Percentiles rank a stretch among this genome's conserved stretches.
phyloP scores from a whole-genome alignment of 2,113 vertebrate species.

The Nesoenas mayeri region DNA sequence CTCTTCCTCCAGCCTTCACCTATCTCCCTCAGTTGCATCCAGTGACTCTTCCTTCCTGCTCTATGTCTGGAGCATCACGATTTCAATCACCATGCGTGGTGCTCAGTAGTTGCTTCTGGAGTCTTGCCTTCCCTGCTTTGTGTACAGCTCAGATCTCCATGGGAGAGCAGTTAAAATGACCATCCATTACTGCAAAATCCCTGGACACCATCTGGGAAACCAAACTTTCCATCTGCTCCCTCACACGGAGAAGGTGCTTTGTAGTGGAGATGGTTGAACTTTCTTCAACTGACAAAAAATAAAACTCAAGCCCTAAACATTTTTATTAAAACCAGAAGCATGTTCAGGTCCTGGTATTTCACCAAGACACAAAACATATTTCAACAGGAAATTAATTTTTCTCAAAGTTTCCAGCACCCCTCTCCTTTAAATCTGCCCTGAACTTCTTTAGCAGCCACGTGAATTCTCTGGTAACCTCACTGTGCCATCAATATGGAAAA shows the following conservation, averaged over 20 bases:
- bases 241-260: neutral
- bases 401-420: slow-evolving; percentile 17
- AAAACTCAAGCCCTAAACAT: slow-evolving; percentile 26
- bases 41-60: neutral
- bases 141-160: neutral
- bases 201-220: slow-evolving; percentile 22
- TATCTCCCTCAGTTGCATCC: fast-evolving
- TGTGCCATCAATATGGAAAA: neutral
- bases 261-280: slow-evolving; percentile 21
- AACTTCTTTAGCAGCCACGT: slow-evolving; percentile 8
- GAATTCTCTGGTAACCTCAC: slow-evolving; percentile 40
- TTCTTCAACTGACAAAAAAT: slow-evolving; percentile 19
- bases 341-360: slow-evolving; percentile 25
- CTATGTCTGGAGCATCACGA: neutral
- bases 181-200: neutral
- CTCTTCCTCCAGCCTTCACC: neutral
- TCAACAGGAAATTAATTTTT: slow-evolving; percentile 57
- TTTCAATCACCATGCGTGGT: fast-evolving
- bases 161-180: neutral
- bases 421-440: slow-evolving; percentile 21
- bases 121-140: neutral
- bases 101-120: neutral
- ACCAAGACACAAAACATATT: slow-evolving; percentile 45
- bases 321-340: slow-evolving; percentile 60
- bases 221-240: neutral